Percentiles rank a stretch among this genome's conserved stretches.
These are phyloP conservation scores for Ceuthmochares aereus DNA, from an alignment of 2,113 vertebrate genomes.

Conservation along the genomic window DNA sequence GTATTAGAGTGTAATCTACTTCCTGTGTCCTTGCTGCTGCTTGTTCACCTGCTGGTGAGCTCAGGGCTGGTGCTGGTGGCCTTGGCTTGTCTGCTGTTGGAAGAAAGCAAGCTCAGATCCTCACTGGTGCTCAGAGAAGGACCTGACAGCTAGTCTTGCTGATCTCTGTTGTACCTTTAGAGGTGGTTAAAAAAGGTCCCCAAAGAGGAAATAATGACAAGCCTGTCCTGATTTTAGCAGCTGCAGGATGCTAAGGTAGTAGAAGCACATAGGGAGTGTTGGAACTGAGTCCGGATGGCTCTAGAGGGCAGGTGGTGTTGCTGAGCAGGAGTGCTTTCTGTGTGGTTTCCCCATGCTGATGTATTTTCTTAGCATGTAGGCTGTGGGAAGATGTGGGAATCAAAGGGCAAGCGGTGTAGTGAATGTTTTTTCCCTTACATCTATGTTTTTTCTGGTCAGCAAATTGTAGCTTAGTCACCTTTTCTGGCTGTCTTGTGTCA, in stretches of 20 bases:
- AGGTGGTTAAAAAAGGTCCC: background rate
- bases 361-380: background rate
- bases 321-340: background rate
- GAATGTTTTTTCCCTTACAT: background rate
- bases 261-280: accelerated
- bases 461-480: background rate
- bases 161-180: background rate
- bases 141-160: background rate
- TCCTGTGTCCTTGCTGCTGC: background rate
- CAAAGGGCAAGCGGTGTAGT: background rate
- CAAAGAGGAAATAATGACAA: background rate
- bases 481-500: background rate
- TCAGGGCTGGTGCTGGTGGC: background rate
- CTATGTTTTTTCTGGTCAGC: background rate
- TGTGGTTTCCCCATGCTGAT: background rate
- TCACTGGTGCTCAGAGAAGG: background rate
- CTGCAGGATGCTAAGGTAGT: background rate
- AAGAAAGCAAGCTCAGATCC: background rate
- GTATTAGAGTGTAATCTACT: background rate
- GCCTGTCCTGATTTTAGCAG: background rate
- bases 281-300: background rate
- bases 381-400: background rate
- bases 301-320: conserved; percentile 1
- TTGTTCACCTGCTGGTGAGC: background rate
- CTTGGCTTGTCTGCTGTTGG: background rate